phyloP scores from a whole-genome alignment of 2,888 invertebrate species.

The Eulithis prunata region DNA sequence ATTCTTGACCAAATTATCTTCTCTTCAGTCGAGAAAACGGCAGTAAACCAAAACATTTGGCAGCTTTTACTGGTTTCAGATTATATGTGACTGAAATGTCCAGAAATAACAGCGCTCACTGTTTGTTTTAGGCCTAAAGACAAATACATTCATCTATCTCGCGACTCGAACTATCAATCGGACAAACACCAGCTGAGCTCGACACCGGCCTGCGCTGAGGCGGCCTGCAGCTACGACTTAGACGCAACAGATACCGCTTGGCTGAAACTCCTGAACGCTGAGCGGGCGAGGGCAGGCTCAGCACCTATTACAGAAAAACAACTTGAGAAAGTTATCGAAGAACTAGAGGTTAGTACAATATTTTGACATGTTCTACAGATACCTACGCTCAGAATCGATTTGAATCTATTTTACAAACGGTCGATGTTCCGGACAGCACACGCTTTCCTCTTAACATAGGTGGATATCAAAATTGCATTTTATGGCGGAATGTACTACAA shows the following conservation, averaged over 20 bases:
- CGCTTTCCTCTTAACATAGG: too few relatives aligned
- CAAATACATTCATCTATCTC: constrained; percentile 95
- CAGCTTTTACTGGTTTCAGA: too few relatives aligned
- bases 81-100: too few relatives aligned
- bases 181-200: constrained; percentile 94
- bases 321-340: constrained; percentile 95
- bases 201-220: constrained; percentile 94
- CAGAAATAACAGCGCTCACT: constrained; percentile 2
- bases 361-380: neutral
- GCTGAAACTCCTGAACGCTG: constrained; percentile 94
- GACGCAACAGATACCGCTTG: constrained; percentile 97
- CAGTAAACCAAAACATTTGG: too few relatives aligned
- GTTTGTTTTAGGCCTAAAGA: constrained; percentile 90
- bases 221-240: constrained; percentile 97
- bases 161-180: constrained; percentile 93
- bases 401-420: neutral
- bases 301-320: constrained; percentile 92
- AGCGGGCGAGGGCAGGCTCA: constrained; percentile 91
- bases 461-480: too few relatives aligned
- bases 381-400: neutral
- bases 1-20: too few relatives aligned
- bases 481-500: too few relatives aligned
- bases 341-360: constrained; percentile 88
- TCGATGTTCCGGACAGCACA: neutral
- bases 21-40: too few relatives aligned